These are phyloP conservation scores for Paelopatides confundens DNA, from an alignment of 53 echinoderm and acorn worm species.

Conservation along the genomic window DNA sequence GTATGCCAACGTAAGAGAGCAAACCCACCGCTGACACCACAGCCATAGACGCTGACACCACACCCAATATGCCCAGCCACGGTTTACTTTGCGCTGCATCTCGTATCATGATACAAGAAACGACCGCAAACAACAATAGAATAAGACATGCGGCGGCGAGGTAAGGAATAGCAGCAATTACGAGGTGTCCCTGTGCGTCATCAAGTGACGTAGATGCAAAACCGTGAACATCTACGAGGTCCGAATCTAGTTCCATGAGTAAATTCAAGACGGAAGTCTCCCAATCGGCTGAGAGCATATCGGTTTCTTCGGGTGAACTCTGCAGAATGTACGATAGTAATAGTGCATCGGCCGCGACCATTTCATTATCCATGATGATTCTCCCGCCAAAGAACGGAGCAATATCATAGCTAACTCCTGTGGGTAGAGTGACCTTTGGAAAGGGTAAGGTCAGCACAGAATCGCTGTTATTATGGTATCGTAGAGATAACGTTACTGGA, in stretches of 20 bases:
- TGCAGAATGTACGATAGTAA: slow-evolving; percentile 50
- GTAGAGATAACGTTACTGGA: slow-evolving; percentile 36
- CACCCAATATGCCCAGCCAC: slow-evolving; percentile 69
- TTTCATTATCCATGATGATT: slow-evolving; percentile 5
- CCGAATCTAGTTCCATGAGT: not conserved
- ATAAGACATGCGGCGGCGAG: slow-evolving; percentile 66
- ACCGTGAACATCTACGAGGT: slow-evolving; percentile 30
- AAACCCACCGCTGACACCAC: slow-evolving; percentile 73
- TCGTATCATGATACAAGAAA: slow-evolving; percentile 70
- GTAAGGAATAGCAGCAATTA: slow-evolving; percentile 61
- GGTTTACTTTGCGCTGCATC: slow-evolving; percentile 81
- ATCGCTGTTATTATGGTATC: not conserved
- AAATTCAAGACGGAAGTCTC: slow-evolving; percentile 48
- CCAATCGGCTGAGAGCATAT: slow-evolving; percentile 55
- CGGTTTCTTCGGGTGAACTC: slow-evolving; percentile 25
- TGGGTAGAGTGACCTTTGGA: not conserved
- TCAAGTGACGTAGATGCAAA: slow-evolving; percentile 63
- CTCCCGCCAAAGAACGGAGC: slow-evolving; percentile 46
- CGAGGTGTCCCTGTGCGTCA: slow-evolving; percentile 51
- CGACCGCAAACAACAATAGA: slow-evolving; percentile 63
- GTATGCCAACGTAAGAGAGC: slow-evolving; percentile 54
- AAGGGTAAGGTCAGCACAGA: not conserved
- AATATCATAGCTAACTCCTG: slow-evolving; percentile 46
- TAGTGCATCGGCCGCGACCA: slow-evolving; percentile 44
- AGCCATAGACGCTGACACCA: slow-evolving; percentile 68